Evolutionary conservation across 2,797 vertebrate species (phyloP).

Genomic region (Catamblyrhynchus diadema): DNA sequence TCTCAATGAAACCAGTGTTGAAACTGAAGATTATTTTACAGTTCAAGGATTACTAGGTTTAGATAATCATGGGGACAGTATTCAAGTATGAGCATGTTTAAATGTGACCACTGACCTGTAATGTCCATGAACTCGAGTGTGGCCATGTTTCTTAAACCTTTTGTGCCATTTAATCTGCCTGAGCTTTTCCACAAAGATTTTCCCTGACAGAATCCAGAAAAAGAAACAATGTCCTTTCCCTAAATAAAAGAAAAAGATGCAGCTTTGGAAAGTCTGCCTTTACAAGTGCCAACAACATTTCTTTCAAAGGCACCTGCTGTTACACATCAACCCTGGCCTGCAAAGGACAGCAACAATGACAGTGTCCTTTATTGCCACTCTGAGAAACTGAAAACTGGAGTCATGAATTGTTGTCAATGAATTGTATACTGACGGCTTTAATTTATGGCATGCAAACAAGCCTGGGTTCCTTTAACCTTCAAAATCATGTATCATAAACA

Average conservation of each 20-base stretch:
- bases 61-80: background rate
- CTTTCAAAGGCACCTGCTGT: constrained; percentile 60
- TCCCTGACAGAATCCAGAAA: constrained; percentile 36
- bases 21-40: background rate
- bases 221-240: constrained; percentile 49
- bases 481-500: constrained; percentile 11
- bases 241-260: constrained; percentile 34
- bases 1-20: background rate
- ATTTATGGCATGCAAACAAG: constrained; percentile 49
- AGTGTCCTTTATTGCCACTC: background rate
- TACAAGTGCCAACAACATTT: constrained; percentile 38
- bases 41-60: background rate
- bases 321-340: constrained; percentile 19
- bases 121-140: background rate
- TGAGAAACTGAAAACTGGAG: constrained; percentile 5
- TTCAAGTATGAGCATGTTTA: background rate
- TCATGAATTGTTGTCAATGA: constrained; percentile 26
- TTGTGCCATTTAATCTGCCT: constrained; percentile 52
- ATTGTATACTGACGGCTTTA: constrained; percentile 27
- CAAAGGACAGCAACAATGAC: constrained; percentile 46
- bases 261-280: constrained; percentile 11
- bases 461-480: constrained; percentile 36
- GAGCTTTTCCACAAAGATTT: constrained; percentile 44
- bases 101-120: background rate
- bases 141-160: constrained; percentile 20